Base-by-base conservation (phyloP, 2,888 invertebrate genomes). In the Itoplectis maculator region DNA sequence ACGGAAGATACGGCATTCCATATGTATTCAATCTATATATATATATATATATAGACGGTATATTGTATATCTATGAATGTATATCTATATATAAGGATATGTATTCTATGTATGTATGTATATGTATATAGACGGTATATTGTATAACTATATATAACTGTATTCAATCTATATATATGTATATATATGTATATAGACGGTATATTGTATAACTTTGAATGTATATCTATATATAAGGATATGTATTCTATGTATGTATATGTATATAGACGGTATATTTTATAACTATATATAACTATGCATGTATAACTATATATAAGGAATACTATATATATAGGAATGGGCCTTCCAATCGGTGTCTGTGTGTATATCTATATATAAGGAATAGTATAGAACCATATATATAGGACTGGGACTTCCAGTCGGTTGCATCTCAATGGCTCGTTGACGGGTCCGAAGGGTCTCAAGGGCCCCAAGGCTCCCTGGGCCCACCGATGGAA, bases 361-460 rank as follows among this genome's bases (percentile, higher is more conserved):
- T n/a, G n/a, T n/a, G n/a, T n/a, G n/a, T n/a, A n/a, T n/a, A 45
- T 9, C 11, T 63, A 11, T 42, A 42, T 59, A 40, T 35, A 42
- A 8, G 42, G 11, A 47, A 47, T 23, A n/a, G 42, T 23, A 29
- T 74, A 78, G 79, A 75, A 47, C 59, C 61, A 61, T 51, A 78
- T n/a, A 68, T 45, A 82, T 68, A 88, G 88, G 79, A 89, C 89
- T 88, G 89, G 89, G 91, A 91, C 91, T 92, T 92, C 90, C 90
- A 91, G 88, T 89, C 84, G 87, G 88, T 84, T 88, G 91, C 87
- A 79, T 84, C 84, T 89, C 88, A 92, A 92, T 91, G 87, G 89
- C 84, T 87, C 84, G 86, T 87, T 86, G 88, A 88, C 85, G 86
- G 84, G 81, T 86, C n/a, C 83, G 87, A 87, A 82, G 86, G 87